These are phyloP conservation scores for Paedocypris sp. DNA, from an alignment of 2,113 vertebrate species.

Conservation along the genomic window DNA sequence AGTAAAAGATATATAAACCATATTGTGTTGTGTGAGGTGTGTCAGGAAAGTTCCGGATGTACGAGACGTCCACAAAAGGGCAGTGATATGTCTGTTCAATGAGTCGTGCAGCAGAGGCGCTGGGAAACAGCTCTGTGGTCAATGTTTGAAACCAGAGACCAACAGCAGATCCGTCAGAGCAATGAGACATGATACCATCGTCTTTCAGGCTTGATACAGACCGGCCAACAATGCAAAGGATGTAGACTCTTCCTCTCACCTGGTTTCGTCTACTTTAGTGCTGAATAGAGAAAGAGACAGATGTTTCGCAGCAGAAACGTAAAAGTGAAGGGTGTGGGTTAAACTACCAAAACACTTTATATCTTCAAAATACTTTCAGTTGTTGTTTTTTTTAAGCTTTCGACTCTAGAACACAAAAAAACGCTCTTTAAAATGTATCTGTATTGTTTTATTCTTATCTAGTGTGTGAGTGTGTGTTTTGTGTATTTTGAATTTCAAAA, in stretches of 20 bases:
- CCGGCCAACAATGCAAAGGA: constrained; percentile 29
- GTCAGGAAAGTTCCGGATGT: constrained; percentile 27
- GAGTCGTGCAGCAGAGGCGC: constrained; percentile 44
- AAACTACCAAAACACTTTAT: too few species aligned
- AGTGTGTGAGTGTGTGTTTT: too few species aligned
- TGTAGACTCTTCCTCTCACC: constrained; percentile 35
- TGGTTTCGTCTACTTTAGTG: constrained; percentile 13
- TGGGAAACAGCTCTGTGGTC: constrained; percentile 47
- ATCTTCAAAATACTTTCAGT: too few species aligned
- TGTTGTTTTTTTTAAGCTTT: too few species aligned
- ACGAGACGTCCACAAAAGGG: constrained; percentile 32
- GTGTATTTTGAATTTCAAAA: too few species aligned
- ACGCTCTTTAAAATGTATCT: too few species aligned
- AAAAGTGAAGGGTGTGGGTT: neutral
- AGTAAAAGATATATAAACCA: neutral
- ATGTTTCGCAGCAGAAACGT: constrained; percentile 23
- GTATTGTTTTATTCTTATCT: too few species aligned
- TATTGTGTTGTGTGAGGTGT: constrained; percentile 4
- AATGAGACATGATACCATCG: constrained; percentile 44
- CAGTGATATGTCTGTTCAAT: constrained; percentile 42
- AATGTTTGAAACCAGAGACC: constrained; percentile 47
- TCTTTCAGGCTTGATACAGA: constrained; percentile 37
- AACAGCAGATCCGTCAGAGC: constrained; percentile 40
- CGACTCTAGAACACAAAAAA: too few species aligned
- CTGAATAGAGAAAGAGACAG: constrained; percentile 25